Evolutionary conservation across 2,888 invertebrate genomes (phyloP), one percentile per base, ranked within the genome.

Genomic region (Hololepta plana): DNA sequence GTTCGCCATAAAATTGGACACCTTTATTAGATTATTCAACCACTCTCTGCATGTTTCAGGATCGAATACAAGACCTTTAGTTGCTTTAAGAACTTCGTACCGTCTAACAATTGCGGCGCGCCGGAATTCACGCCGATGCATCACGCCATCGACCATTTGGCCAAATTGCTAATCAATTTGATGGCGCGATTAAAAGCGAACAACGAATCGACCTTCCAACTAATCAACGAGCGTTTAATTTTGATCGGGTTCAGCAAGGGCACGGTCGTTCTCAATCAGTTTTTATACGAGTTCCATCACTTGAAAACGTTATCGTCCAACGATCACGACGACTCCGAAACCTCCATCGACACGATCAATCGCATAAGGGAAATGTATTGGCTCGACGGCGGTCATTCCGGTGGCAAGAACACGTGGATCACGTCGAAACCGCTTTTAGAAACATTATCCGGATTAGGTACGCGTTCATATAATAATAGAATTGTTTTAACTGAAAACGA

Each of bases 321-420:
- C 19, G 63, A 67, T 21, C 71, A 73, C 40, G 23, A n/a, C n/a
- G n/a, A n/a, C n/a, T n/a, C n/a, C n/a, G n/a, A n/a, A n/a, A 55
- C 59, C 33, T 64, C 67, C 24, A 63, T 64, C 48, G 61, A 44
- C 33, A 59, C 79, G 36, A 63, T 77, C n/a, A 60, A 62, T 9
- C 63, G 65, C 29, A 71, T 90, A 26, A 60, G 62, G 36, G 65
- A 68, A 35, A 77, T 90, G 70, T 82, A 74, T 55, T 91, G 87
- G 87, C 53, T 90, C 43, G 88, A 90, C 55, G 85, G 87, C 2
- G 88, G 88, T 0, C 88, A 90, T 55, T 72, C 75, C n/a, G 90
- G 88, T 9, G 71, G 72, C 1, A 73, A 74, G 47, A 75, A 84
- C 51, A 84, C 85, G 12, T 91, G 88, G 84, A 72, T 88, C 38